Evolutionary conservation across 2,888 invertebrate species (phyloP), one percentile per base, ranked within the genome.

Genomic region (Lottia scabra): DNA sequence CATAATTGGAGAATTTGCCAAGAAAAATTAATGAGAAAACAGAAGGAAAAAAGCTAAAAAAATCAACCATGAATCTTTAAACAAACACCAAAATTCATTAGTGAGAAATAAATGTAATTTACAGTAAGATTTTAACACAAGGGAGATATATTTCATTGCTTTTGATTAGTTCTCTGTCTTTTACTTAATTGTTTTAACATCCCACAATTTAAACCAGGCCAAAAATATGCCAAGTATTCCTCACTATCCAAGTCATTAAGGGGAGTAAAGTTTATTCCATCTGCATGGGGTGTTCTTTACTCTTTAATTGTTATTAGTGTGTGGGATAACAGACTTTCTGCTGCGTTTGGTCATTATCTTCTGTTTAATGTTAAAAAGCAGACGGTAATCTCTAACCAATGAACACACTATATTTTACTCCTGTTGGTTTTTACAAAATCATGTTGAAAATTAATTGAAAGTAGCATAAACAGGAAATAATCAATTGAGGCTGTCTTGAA

Each of bases 251-350:
- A 48, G 43, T 65, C 65, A 65, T 70, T 65, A 65, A 65, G 70
- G 30, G 65, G 65, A 65, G 66, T 56, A 65, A 70, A 65, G 65
- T 48, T 56, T 65, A 65, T 70, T 70, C 70, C 62, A 56, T 56
- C 70, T 65, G 65, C 38, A n/a, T 19, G 56, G 65, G 48, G 65
- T 70, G 65, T 65, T 70, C 65, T 65, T 15, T 56, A 65, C 38
- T 56, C 43, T 56, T 70, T 70, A 70, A 70, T 70, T 70, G 70
- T 70, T 70, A 70, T 70, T 70, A 65, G 65, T 65, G 65, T 43
- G 65, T 46, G 19, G 70, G 46, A 70, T 46, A 65, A 65, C 27
- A 56, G 56, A 19, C n/a, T 56, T 56, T 56, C 56, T 56, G 56
- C 56, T 56, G 56, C 19, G 56, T 56, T 56, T 56, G 56, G 56